These are phyloP conservation scores for Cynodonichthys magdalenae DNA, from an alignment of 2,797 vertebrate species.

Conservation along the genomic window DNA sequence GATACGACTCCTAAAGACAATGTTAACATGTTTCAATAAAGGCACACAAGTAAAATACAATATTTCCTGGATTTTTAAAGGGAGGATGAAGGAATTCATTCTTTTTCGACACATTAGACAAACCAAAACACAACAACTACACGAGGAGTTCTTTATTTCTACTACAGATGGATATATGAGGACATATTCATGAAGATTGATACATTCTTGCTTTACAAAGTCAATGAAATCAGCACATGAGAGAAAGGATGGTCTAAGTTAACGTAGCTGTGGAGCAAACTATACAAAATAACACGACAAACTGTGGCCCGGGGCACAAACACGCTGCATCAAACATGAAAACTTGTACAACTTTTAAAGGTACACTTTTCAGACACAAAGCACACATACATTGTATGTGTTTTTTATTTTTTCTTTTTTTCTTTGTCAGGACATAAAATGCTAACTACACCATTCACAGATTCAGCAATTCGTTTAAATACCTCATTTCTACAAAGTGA, in stretches of 20 bases:
- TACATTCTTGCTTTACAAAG: constrained; percentile 74
- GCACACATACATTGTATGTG: constrained; percentile 97
- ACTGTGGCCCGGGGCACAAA: constrained; percentile 47
- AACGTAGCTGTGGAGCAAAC: constrained; percentile 56
- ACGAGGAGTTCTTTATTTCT: constrained; percentile 84
- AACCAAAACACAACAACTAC: constrained; percentile 48
- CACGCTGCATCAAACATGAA: constrained; percentile 76
- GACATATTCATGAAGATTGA: constrained; percentile 66
- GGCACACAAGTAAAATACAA: constrained; percentile 48
- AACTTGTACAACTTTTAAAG: constrained; percentile 86
- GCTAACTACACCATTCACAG: constrained; percentile 92
- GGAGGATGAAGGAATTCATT: constrained; percentile 1
- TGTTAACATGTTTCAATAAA: constrained; percentile 71
- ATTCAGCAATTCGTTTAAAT: constrained; percentile 94
- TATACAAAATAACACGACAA: constrained; percentile 36
- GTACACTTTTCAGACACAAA: constrained; percentile 83
- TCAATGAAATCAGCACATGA: constrained; percentile 57
- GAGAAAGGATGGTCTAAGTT: constrained; percentile 46
- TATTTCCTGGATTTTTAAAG: constrained; percentile 20
- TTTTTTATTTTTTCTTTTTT: constrained; percentile 80
- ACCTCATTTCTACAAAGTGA: constrained; percentile 97
- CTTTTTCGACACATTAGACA: constrained; percentile 22
- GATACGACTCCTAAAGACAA: constrained; percentile 63
- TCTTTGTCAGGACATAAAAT: constrained; percentile 80
- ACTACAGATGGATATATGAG: constrained; percentile 76